These are phyloP conservation scores for Macrosoma leucophasiata DNA, from an alignment of 2,888 invertebrate genomes.

Conservation along the genomic window DNA sequence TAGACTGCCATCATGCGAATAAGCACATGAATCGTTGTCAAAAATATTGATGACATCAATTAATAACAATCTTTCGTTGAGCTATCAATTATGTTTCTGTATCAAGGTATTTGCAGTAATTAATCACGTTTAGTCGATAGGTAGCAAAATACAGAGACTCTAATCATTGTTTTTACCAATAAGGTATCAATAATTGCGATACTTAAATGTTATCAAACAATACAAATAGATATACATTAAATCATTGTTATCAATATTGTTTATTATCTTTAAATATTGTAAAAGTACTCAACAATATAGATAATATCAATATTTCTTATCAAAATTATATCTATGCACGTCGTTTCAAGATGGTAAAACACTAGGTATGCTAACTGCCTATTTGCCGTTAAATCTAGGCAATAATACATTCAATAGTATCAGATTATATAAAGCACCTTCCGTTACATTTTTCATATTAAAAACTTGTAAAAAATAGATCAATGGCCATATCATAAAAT, in stretches of 20 bases:
- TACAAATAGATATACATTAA: constrained; percentile 62
- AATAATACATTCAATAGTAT: not conserved
- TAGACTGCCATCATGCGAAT: no score
- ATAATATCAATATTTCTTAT: constrained; percentile 62
- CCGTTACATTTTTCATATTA: not conserved
- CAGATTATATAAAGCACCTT: not conserved
- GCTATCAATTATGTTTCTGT: no score
- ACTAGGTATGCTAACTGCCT: constrained; percentile 3
- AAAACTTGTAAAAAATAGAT: no score
- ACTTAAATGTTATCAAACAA: constrained; percentile 62
- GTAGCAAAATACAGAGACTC: constrained; percentile 7
- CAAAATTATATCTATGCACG: no score
- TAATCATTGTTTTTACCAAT: constrained; percentile 23
- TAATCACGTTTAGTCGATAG: no score
- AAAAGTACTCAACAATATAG: constrained; percentile 59
- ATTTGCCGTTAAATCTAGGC: not conserved
- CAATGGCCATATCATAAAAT: no score
- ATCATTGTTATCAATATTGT: constrained; percentile 65
- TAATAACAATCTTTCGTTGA: no score
- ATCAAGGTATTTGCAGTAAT: no score
- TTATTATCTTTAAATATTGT: constrained; percentile 65
- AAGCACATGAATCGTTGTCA: no score
- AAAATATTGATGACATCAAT: no score
- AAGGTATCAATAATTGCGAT: constrained; percentile 57
- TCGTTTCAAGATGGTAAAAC: not conserved